Percentiles rank a stretch among this genome's conserved stretches.
Conservation (phyloP, 1,140 invertebrate genomes). For the Drosophila repleta region DNA sequence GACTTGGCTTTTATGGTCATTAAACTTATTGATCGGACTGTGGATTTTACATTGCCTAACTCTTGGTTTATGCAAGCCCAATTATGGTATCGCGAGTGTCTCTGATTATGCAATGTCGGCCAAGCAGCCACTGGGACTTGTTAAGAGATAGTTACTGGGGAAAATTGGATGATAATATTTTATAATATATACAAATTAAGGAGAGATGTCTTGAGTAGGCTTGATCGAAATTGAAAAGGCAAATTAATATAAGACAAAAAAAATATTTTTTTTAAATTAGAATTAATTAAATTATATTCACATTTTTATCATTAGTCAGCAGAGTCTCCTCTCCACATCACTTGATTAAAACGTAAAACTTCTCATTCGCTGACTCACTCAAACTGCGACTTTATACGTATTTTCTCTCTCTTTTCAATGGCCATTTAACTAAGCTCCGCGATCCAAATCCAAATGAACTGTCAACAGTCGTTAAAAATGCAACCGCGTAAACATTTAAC, state of each 20-base stretch:
- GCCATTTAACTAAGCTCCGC: constrained; percentile 60
- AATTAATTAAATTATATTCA: no score
- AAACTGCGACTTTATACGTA: not conserved
- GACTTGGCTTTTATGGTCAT: constrained; percentile 56
- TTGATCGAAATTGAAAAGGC: no score
- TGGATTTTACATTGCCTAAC: constrained; percentile 32
- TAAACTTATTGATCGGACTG: constrained; percentile 44
- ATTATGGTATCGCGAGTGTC: constrained; percentile 37
- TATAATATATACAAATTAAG: no score
- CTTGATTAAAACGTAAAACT: not conserved
- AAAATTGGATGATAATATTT: not conserved
- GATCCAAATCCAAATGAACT: constrained; percentile 70
- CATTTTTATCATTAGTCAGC: no score
- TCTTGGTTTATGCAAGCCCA: constrained; percentile 55
- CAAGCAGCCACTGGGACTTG: constrained; percentile 15
- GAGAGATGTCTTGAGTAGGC: no score
- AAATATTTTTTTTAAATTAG: no score
- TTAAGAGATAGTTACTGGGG: not conserved
- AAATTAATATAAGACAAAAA: no score
- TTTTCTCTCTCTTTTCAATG: constrained; percentile 3
- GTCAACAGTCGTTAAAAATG: constrained; percentile 76
- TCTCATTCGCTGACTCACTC: not conserved
- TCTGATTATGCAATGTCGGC: constrained; percentile 35
- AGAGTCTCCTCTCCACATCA: not conserved
- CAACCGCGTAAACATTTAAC: constrained; percentile 77